Evolutionary conservation across 2,113 vertebrate species (phyloP).

Genomic region (Potamarius usumacintae): DNA sequence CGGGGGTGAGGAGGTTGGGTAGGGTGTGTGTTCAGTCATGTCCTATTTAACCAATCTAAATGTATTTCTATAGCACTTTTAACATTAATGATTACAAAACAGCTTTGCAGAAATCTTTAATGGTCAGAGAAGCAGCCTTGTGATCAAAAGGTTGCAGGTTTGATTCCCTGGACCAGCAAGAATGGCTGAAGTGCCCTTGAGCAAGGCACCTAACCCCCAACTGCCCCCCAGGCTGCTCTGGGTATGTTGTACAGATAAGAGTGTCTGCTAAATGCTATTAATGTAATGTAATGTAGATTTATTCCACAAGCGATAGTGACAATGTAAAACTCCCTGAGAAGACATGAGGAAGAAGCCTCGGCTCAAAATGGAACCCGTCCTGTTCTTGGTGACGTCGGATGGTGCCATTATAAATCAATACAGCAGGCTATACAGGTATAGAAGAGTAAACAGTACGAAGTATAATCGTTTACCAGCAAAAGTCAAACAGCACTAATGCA

Average conservation of each 20-base stretch:
- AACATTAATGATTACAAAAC: neutral
- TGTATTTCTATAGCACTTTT: neutral
- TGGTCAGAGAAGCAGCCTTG: no score
- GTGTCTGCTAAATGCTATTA: no score
- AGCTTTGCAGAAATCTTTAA: neutral
- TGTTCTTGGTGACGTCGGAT: no score
- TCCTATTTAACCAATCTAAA: neutral
- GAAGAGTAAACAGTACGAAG: neutral
- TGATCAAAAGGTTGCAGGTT: no score
- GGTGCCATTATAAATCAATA: no score
- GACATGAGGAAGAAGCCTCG: neutral
- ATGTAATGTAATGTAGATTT: neutral
- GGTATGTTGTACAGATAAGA: no score
- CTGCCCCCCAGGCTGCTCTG: no score
- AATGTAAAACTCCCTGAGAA: neutral
- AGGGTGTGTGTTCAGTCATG: neutral
- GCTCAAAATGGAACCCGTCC: neutral
- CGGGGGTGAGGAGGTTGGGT: constrained; percentile 57
- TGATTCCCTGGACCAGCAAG: neutral
- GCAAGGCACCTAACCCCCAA: no score
- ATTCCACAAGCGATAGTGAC: neutral
- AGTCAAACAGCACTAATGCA: neutral
- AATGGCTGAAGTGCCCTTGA: no score
- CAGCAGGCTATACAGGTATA: neutral
- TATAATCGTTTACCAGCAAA: neutral